Evolutionary conservation across 2,888 invertebrate species (phyloP).

Genomic region (Pristionchus maxplancki): DNA sequence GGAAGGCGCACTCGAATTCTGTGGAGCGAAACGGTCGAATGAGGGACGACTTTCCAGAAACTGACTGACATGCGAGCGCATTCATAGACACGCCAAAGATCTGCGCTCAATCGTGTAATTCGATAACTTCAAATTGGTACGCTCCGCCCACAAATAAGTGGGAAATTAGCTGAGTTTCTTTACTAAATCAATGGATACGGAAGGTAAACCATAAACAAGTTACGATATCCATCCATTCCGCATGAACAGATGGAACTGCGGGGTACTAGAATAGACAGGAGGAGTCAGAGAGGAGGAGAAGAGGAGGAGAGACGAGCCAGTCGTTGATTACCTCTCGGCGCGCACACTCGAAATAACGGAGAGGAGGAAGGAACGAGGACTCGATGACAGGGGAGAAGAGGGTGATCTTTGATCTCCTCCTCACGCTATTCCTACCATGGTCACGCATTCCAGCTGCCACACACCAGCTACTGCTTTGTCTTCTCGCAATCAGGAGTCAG

Average conservation of each 20-base stretch:
- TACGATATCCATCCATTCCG: not conserved
- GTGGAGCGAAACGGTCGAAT: constrained; percentile 1
- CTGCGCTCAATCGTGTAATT: not conserved
- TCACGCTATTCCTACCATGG: not conserved
- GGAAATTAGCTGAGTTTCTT: too few relatives aligned
- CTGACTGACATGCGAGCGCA: not conserved
- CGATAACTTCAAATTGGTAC: not conserved
- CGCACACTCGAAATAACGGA: constrained; percentile 22
- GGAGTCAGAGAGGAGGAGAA: constrained; percentile 10
- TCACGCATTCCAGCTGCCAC: not conserved
- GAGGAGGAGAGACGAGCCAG: not conserved
- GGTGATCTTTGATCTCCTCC: not conserved
- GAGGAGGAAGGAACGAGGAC: not conserved
- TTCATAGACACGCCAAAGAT: not conserved
- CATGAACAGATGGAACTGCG: not conserved
- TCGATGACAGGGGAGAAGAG: not conserved
- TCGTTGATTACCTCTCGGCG: constrained; percentile 37
- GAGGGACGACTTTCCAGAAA: not conserved
- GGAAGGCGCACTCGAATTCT: not conserved
- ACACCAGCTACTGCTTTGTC: not conserved
- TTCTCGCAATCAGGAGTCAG: not conserved
- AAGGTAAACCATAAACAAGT: not conserved
- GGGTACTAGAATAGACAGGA: not conserved
- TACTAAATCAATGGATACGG: not conserved
- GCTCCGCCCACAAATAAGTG: not conserved